phyloP scores from a whole-genome alignment of 2,888 invertebrate species.

The Zygogramma bicolorata region DNA sequence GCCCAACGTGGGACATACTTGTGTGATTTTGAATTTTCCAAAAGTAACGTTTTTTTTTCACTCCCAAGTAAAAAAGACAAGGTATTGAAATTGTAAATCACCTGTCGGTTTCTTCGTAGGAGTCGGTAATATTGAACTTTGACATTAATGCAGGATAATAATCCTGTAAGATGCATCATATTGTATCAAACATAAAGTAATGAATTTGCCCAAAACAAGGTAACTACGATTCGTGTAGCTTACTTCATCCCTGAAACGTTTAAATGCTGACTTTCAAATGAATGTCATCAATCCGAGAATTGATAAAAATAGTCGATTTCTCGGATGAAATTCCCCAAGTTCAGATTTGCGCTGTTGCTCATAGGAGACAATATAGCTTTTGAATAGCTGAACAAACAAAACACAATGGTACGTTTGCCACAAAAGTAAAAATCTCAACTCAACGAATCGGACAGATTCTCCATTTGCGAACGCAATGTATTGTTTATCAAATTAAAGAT shows the following conservation, averaged over 20 bases:
- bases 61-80: too few relatives aligned
- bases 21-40: neutral
- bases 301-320: conserved; percentile 18
- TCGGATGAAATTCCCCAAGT: conserved; percentile 27
- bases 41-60: too few relatives aligned
- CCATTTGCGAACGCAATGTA: conserved; percentile 40
- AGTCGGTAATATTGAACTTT: neutral
- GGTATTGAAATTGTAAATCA: neutral
- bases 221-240: neutral
- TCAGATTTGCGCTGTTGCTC: conserved; percentile 53
- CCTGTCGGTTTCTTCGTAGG: neutral
- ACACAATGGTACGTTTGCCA: conserved; percentile 23
- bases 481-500: conserved; percentile 38
- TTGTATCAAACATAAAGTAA: neutral
- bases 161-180: conserved; percentile 8
- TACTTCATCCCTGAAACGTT: neutral
- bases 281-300: conserved; percentile 6
- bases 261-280: conserved; percentile 11
- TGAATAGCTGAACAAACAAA: conserved; percentile 26
- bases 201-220: conserved; percentile 9
- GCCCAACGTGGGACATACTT: neutral
- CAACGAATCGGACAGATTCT: conserved; percentile 38
- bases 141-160: neutral
- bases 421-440: conserved; percentile 23
- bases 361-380: conserved; percentile 57